Evolutionary conservation across 2,113 vertebrate genomes (phyloP), one percentile per base, ranked within the genome.

Genomic region (Tragulus kanchil): DNA sequence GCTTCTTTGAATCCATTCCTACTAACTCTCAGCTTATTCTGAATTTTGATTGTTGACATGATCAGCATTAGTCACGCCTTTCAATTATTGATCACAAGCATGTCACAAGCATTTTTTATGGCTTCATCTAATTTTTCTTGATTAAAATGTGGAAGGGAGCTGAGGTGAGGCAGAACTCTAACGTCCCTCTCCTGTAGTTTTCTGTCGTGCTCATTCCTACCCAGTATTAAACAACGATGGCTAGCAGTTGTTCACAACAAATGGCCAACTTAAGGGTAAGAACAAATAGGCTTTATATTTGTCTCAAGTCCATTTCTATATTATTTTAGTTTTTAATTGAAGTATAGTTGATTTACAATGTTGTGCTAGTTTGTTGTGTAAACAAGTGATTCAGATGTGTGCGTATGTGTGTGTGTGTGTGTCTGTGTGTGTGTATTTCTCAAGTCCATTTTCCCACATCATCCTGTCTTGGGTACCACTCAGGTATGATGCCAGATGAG

Each of bases 231-330:
- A 26, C 19, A 11, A 23, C 21, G 89, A 16, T 23, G 12, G 14
- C 5, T 45, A 45, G 36, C 13, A 45, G 69, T 12, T 25, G 19
- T 15, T 19, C 54, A 3, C 9, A 21, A 56, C 17, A 59, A 9
- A 10, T 0, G 25, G 15, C 36, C 11, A 2, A 28, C 14, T 45
- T 5, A 36, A 81, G 59, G 0, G 5, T 14, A 36, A 71, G 36
- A 12, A 3, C 3, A 42, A 25, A 1, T 0, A 9, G 14, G 13
- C 1, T n/a, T 25, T 17, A 2, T 1, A 12, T 14, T 15, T 14
- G n/a, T n/a, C 58, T 85, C 58, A 15, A 8, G 13, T 12, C 23
- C 31, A 3, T 94, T 79, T n/a, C 50, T 50, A 17, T 52, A n/a
- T n/a, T 56, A n/a, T 56, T n/a, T 79, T 79, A 21, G 21, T 56